Evolutionary conservation across 2,113 vertebrate species (phyloP).

Genomic region (Struthidea cinerea): DNA sequence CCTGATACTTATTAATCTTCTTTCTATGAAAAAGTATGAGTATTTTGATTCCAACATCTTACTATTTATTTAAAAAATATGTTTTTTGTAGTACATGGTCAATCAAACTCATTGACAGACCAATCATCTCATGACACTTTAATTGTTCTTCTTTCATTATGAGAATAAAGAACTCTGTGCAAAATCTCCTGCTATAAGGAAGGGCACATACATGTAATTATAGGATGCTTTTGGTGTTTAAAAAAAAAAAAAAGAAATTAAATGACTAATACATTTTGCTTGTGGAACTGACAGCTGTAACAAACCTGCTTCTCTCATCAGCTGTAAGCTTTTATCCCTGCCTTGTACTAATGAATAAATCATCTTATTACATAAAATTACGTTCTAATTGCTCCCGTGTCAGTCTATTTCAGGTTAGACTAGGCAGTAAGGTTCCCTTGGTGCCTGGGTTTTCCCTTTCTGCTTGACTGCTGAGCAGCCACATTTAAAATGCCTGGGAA

Average conservation of each 20-base stretch:
- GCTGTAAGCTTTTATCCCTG: slow-evolving; percentile 35
- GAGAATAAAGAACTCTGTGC: slow-evolving; percentile 17
- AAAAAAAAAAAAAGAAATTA: neutral
- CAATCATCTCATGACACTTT: slow-evolving; percentile 33
- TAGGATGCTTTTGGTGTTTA: neutral
- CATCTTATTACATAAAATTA: slow-evolving; percentile 61
- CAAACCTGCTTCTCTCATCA: slow-evolving; percentile 28
- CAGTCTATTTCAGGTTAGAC: slow-evolving; percentile 12
- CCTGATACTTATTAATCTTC: neutral
- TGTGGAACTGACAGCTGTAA: slow-evolving; percentile 34
- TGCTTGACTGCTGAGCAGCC: neutral
- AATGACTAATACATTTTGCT: slow-evolving; percentile 45
- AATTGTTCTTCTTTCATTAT: slow-evolving; percentile 32
- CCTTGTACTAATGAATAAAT: slow-evolving; percentile 49
- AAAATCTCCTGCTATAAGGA: neutral
- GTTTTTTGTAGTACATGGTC: neutral
- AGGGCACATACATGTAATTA: slow-evolving; percentile 28
- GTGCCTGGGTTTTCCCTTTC: slow-evolving; percentile 12
- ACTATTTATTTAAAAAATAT: neutral
- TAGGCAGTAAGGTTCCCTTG: neutral
- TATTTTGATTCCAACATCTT: neutral
- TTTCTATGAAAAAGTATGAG: neutral
- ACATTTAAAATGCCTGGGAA: neutral
- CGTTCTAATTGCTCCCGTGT: neutral
- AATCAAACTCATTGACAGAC: slow-evolving; percentile 44